Percentiles rank a stretch among this genome's conserved stretches.
These are phyloP conservation scores for Papilio polyxenes DNA, from an alignment of 1,140 invertebrate genomes.

Conservation along the genomic window DNA sequence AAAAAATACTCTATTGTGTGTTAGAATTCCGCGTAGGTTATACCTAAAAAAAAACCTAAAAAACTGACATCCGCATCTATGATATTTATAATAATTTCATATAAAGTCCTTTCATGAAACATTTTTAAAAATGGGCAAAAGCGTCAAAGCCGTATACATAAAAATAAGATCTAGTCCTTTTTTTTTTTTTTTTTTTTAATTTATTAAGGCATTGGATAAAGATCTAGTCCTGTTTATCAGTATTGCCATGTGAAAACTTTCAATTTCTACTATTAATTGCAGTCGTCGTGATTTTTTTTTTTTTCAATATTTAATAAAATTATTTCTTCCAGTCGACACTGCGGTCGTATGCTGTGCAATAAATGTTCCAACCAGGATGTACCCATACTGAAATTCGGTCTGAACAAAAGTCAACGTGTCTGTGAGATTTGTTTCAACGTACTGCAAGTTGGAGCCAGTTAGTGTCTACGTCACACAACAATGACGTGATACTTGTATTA, in stretches of 20 bases:
- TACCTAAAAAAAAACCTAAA: too few species aligned
- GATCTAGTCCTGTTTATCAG: too few species aligned
- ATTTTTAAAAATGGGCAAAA: too few species aligned
- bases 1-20: neutral
- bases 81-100: too few species aligned
- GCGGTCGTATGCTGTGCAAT: conserved; percentile 94
- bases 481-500: too few species aligned
- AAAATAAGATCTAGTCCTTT: too few species aligned
- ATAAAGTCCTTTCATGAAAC: too few species aligned
- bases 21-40: neutral
- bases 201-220: too few species aligned
- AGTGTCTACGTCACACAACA: conserved; percentile 46
- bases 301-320: neutral
- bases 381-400: conserved; percentile 96
- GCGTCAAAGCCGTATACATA: too few species aligned
- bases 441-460: conserved; percentile 86
- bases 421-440: conserved; percentile 97
- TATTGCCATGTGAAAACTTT: too few species aligned
- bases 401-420: conserved; percentile 96
- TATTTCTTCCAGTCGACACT: conserved; percentile 90
- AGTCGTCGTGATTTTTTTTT: neutral
- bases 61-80: too few species aligned
- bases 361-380: conserved; percentile 97
- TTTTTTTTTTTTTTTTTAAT: too few species aligned
- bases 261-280: neutral